A percentile compares a stretch with the other conserved stretches of the same genome.
Conservation (phyloP, 2,113 vertebrate species). For the Cephalopterus ornatus region DNA sequence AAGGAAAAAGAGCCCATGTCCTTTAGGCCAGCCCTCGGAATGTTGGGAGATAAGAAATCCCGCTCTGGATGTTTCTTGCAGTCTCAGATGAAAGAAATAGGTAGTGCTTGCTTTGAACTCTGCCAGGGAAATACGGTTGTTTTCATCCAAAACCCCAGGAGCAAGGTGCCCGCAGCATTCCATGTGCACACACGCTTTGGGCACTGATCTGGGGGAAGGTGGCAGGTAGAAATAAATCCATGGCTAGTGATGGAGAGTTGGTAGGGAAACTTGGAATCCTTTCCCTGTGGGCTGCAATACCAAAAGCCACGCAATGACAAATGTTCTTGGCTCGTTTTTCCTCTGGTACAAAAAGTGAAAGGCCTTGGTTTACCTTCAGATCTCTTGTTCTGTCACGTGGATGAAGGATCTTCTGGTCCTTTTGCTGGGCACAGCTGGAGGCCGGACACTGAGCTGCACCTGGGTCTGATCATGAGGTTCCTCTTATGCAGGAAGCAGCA, state of each 20-base stretch:
- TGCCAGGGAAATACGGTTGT: background rate
- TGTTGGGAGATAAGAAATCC: slow-evolving; percentile 23
- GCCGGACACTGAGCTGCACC: background rate
- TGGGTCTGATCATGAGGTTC: background rate
- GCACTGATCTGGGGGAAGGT: background rate
- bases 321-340: background rate
- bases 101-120: background rate
- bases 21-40: slow-evolving; percentile 8
- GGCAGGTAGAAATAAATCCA: background rate
- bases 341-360: background rate
- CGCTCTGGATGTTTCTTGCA: background rate
- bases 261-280: background rate
- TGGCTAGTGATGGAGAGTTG: background rate
- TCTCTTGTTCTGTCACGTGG: background rate
- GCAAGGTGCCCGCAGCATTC: accelerated
- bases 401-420: background rate
- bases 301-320: background rate
- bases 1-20: background rate
- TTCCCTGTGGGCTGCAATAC: background rate
- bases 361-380: background rate
- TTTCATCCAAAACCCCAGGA: background rate
- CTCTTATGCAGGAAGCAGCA: background rate
- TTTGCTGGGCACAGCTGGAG: background rate
- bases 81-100: background rate
- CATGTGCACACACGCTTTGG: accelerated